Conservation (phyloP, 2,113 vertebrate genomes). For the Limnothrissa miodon region DNA sequence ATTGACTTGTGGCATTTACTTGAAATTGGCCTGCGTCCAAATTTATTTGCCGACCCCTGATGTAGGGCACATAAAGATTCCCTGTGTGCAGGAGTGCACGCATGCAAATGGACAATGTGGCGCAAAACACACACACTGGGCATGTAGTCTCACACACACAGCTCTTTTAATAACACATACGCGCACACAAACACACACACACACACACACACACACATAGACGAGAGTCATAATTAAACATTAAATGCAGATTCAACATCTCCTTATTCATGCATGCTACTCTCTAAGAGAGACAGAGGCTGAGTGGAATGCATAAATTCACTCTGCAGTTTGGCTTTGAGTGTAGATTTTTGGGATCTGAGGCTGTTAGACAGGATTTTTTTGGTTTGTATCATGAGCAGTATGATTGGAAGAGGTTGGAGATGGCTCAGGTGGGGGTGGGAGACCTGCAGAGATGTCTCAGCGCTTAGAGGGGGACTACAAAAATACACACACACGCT, state of each 20-base stretch:
- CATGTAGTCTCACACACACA: neutral
- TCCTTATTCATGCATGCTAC: neutral
- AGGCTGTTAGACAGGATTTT: neutral
- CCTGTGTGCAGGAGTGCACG: neutral
- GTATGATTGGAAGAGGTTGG: neutral
- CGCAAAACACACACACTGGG: neutral
- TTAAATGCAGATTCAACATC: neutral
- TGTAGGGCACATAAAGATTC: neutral
- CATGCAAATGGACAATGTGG: neutral
- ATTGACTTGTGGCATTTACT: too few relatives aligned
- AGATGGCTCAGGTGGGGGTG: conserved; percentile 4
- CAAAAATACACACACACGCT: neutral
- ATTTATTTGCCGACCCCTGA: too few relatives aligned
- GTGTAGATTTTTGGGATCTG: neutral
- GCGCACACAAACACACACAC: neutral
- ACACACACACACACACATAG: neutral
- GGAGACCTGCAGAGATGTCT: neutral
- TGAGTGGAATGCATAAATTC: neutral
- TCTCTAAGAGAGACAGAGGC: neutral
- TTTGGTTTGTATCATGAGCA: neutral
- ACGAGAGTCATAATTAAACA: neutral
- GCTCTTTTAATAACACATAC: neutral
- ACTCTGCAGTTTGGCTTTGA: neutral
- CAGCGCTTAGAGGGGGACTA: neutral
- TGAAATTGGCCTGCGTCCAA: too few relatives aligned